Percentiles rank a stretch among this genome's conserved stretches.
phyloP scores from a whole-genome alignment of 2,888 invertebrate species.

The Andrena bicolor region DNA sequence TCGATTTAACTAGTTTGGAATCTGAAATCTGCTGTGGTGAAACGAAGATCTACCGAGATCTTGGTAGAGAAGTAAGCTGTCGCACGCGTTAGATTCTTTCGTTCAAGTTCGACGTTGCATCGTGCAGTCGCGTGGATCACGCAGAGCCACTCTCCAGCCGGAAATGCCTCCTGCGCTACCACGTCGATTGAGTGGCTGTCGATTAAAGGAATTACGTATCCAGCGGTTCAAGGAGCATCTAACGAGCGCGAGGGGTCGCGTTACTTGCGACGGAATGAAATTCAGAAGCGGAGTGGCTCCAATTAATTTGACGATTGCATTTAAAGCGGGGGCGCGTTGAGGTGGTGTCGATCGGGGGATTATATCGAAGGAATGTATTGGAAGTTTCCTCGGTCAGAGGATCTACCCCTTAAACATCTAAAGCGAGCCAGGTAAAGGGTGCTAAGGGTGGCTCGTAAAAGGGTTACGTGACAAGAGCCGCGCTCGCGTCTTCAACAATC shows the following conservation, averaged over 20 bases:
- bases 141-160: not conserved
- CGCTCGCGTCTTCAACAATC: too few relatives aligned
- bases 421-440: too few relatives aligned
- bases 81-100: not conserved
- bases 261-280: not conserved
- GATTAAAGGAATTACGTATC: constrained; percentile 14
- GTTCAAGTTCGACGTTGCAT: not conserved
- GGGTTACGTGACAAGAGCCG: too few relatives aligned
- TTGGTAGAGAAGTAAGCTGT: too few relatives aligned
- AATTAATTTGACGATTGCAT: constrained; percentile 35
- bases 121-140: not conserved
- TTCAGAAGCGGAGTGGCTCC: constrained; percentile 19
- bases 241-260: constrained; percentile 9
- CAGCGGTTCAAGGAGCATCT: not conserved
- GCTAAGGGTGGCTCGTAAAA: too few relatives aligned
- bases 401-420: too few relatives aligned
- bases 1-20: too few relatives aligned
- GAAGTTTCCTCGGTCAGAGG: not conserved
- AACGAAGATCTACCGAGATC: too few relatives aligned
- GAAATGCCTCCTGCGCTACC: not conserved
- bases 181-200: not conserved
- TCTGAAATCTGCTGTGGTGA: too few relatives aligned
- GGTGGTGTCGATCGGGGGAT: constrained; percentile 16
- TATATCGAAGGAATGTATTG: constrained; percentile 14
- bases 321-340: not conserved